Base-by-base conservation (phyloP, 2,113 vertebrate species). In the Eonycteris spelaea region DNA sequence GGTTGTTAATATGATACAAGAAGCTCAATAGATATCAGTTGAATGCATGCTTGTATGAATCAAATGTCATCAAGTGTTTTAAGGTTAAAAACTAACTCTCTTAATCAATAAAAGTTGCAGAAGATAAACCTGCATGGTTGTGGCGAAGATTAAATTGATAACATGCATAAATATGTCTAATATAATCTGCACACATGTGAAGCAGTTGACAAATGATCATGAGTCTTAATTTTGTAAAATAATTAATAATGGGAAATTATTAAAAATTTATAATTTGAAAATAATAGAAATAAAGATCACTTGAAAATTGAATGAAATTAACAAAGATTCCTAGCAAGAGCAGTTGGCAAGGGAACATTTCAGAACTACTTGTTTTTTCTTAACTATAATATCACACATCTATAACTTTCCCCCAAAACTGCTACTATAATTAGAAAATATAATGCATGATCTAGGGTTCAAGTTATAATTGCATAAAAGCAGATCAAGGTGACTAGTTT, bases 351-450 rank as follows among this genome's bases (percentile, higher is more conserved):
- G 88, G 84, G 96, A 97, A 79, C 91, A 88, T 80, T 33, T 95
- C 35, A 96, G 68, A 91, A 16, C 30, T 94, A 22, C 51, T 96
- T 79, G 30, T 45, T 85, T 97, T 96, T 96, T 92, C 65, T 96
- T 94, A 97, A 74, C 70, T 95, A 30, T 96, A 97, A 30, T 96
- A 97, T 96, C 91, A 91, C 53, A 43, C 48, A 61, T 90, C 68
- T 75, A 73, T 48, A 75, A 35, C 65, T 86, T 85, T 83, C 35
- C 51, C 14, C 33, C 68, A 97, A 82, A 12, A 38, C 77, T 90
- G 82, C 51, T 82, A 59, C 92, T 93, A 68, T 57, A 96, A 90
- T 73, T 97, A 95, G 93, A 70, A 48, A 91, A 89, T 71, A 63
- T 3, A 88, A 93, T 33, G 92, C 53, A 87, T 87, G 84, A 93